Percentiles rank a stretch among this genome's conserved stretches.
Conservation (phyloP, 2,113 vertebrate genomes). For the Probosciger aterrimus region DNA sequence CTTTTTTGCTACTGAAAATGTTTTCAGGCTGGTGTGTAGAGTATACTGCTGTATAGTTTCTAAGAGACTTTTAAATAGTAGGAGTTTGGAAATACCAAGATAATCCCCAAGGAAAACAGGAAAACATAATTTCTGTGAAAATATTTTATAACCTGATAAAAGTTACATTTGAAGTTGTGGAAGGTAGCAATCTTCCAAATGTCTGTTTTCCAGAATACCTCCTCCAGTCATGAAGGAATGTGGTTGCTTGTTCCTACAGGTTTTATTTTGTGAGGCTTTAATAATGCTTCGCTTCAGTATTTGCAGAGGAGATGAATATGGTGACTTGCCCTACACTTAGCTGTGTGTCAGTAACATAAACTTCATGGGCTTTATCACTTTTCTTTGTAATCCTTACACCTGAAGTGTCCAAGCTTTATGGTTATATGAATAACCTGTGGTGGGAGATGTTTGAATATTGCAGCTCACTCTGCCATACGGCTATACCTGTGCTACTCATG, state of each 20-base stretch:
- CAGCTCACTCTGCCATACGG: neutral
- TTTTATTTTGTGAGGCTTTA: neutral
- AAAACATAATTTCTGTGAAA: neutral
- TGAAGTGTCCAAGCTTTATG: neutral
- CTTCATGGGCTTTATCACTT: neutral
- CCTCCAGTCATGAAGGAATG: neutral
- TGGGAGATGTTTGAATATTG: neutral
- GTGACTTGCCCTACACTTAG: neutral
- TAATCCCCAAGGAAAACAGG: neutral
- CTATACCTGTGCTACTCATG: neutral
- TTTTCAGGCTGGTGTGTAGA: neutral
- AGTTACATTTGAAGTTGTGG: neutral
- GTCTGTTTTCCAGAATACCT: neutral
- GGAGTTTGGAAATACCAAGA: neutral
- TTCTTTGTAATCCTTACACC: neutral
- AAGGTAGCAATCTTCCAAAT: neutral
- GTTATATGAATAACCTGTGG: neutral
- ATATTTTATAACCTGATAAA: neutral
- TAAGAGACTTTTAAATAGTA: neutral
- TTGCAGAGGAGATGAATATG: neutral
- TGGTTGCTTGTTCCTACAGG: neutral
- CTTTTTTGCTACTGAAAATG: neutral
- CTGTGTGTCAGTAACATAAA: neutral
- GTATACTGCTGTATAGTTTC: neutral
- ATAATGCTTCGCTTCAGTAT: neutral